These are phyloP conservation scores for Antrozous pallidus DNA, from an alignment of 2,797 vertebrate genomes.

Conservation along the genomic window DNA sequence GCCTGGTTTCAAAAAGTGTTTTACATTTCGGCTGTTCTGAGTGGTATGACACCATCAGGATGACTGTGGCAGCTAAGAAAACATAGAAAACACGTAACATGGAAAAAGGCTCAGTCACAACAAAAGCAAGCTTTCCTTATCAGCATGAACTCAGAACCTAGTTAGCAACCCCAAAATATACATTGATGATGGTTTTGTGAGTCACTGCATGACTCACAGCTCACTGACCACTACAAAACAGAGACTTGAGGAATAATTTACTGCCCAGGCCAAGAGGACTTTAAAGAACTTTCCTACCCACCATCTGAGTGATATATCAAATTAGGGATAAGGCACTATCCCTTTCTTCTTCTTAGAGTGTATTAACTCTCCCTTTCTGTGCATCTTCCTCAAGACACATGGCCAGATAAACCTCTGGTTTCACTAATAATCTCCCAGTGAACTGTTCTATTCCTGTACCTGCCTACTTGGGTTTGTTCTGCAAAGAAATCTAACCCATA, in stretches of 20 bases:
- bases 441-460: slow-evolving; percentile 66
- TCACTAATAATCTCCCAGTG: slow-evolving; percentile 63
- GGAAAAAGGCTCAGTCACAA: slow-evolving; percentile 65
- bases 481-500: slow-evolving; percentile 44
- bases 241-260: slow-evolving; percentile 69
- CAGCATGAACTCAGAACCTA: slow-evolving; percentile 59
- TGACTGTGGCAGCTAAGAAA: slow-evolving; percentile 61
- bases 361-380: slow-evolving; percentile 57
- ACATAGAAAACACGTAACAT: slow-evolving; percentile 46
- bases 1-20: slow-evolving; percentile 42
- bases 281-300: slow-evolving; percentile 70
- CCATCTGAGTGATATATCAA: slow-evolving; percentile 69
- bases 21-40: slow-evolving; percentile 37
- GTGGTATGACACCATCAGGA: slow-evolving; percentile 34
- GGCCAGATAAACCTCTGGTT: slow-evolving; percentile 68
- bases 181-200: slow-evolving; percentile 51
- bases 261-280: slow-evolving; percentile 60
- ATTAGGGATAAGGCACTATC: slow-evolving; percentile 57
- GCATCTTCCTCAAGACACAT: slow-evolving; percentile 28
- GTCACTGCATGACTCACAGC: slow-evolving; percentile 66
- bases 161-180: slow-evolving; percentile 57
- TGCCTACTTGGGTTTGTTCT: slow-evolving; percentile 53
- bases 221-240: slow-evolving; percentile 56
- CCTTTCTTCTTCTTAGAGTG: slow-evolving; percentile 68
- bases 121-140: slow-evolving; percentile 63